Percentiles rank a stretch among this genome's conserved stretches.
phyloP scores from a whole-genome alignment of 2,888 invertebrate genomes.

The Epinotia nisella region DNA sequence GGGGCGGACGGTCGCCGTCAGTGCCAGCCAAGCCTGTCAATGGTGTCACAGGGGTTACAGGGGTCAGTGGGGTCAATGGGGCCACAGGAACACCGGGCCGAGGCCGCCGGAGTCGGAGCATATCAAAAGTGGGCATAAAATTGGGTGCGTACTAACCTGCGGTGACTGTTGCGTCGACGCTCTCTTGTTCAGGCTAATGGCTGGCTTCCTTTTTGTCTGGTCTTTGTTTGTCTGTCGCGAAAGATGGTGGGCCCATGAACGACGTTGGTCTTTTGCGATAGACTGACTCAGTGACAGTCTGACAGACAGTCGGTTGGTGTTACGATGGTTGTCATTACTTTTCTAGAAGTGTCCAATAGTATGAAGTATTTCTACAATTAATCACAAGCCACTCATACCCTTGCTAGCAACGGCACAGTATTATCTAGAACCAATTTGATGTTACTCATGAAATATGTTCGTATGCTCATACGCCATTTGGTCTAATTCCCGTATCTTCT shows the following conservation, averaged over 20 bases:
- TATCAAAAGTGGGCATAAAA: slow-evolving; percentile 83
- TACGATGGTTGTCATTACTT: neutral
- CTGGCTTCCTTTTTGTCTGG: slow-evolving; percentile 43
- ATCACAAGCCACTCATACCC: too few species aligned
- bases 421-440: neutral
- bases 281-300: neutral
- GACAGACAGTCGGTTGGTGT: too few species aligned
- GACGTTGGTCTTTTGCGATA: slow-evolving; percentile 9
- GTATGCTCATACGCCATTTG: too few species aligned
- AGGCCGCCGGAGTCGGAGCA: slow-evolving; percentile 79
- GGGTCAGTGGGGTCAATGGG: slow-evolving; percentile 57
- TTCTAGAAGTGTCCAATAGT: neutral
- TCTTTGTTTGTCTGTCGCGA: slow-evolving; percentile 7
- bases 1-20: slow-evolving; percentile 78
- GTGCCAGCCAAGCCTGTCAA: slow-evolving; percentile 70
- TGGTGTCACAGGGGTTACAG: slow-evolving; percentile 51
- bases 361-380: too few species aligned
- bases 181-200: slow-evolving; percentile 65
- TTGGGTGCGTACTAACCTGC: slow-evolving; percentile 79
- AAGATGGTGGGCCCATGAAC: slow-evolving; percentile 1
- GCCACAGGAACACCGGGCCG: slow-evolving; percentile 63
- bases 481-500: too few species aligned
- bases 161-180: slow-evolving; percentile 81
- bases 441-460: too few species aligned
- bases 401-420: too few species aligned